Evolutionary conservation across 37 sponge, comb jelly and placozoan genomes (phyloP), one percentile per base, ranked within the genome.

Genomic region (Hormiphora californensis): DNA sequence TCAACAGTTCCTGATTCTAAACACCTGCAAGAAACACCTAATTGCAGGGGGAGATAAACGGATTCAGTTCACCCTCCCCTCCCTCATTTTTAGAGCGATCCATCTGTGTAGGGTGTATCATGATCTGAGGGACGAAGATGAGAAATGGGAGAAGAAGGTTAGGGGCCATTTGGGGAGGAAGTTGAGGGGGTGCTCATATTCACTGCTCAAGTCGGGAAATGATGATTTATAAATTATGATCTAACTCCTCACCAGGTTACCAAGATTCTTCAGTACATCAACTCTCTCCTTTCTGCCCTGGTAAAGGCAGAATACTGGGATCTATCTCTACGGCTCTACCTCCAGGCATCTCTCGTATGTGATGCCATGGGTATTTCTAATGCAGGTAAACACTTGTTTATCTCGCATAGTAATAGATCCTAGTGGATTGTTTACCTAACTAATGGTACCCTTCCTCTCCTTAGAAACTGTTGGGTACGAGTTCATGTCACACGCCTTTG

Each of bases 1-100:
- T 88, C 92, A 98, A 69, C 99, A 98, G 87, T 98, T 87, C 19
- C 88, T 94, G 94, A 96, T 94, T 21, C 54, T 96, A 88, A 94
- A 90, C 87, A 65, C 88, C 27, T 89, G 91, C 35, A 81, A 91
- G 40, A 96, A 96, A 81, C 92, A 90, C 86, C 93, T 94, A 89
- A 90, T 88, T 22, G 78, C 63, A 35, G 96, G 96, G 34, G 94
- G 96, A 15, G 93, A 92, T 40, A 85, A 57, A 40, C 43, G 95
- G 39, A 90, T 95, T 27, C 67, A 39, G 39, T 89, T 81, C 92
- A 93, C 95, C 0, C 89, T 93, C 0, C 95, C 92, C 32, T 90
- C 95, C n/a, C 88, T 98, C 8, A 90, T 95, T 51, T 98, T 98
- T 78, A 85, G 92, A 33, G 92, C 94, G 0, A 93, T 89, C 89